A percentile compares a stretch with the other conserved stretches of the same genome.
Evolutionary conservation across 2,113 vertebrate species (phyloP).

Genomic region (Puntigrus tetrazona): DNA sequence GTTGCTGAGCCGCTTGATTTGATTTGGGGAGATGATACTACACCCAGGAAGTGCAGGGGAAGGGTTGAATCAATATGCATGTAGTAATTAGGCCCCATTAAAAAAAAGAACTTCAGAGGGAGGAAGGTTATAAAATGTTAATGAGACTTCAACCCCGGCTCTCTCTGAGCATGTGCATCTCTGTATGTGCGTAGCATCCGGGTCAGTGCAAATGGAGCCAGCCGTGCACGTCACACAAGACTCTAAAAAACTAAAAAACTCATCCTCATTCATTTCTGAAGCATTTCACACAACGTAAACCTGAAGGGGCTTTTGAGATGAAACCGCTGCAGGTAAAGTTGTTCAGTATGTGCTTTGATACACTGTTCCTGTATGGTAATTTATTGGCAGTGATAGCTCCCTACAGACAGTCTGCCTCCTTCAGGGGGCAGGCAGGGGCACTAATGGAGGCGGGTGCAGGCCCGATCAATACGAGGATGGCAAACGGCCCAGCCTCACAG

Average conservation of each 20-base stretch:
- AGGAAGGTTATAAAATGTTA: constrained; percentile 72
- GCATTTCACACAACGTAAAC: background rate
- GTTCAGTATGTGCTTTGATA: constrained; percentile 40
- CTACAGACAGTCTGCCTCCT: constrained; percentile 76
- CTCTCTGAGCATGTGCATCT: constrained; percentile 55
- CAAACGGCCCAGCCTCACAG: constrained; percentile 64
- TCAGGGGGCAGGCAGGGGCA: constrained; percentile 67
- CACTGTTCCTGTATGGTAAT: constrained; percentile 60
- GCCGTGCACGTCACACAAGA: background rate
- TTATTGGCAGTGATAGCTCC: constrained; percentile 64
- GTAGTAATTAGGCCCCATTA: constrained; percentile 71
- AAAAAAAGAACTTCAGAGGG: constrained; percentile 71
- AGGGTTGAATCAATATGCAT: constrained; percentile 70
- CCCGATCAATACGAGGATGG: constrained; percentile 72
- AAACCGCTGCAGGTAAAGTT: constrained; percentile 36
- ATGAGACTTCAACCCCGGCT: constrained; percentile 68
- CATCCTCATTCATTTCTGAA: background rate
- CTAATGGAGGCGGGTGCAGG: constrained; percentile 75
- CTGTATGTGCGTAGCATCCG: constrained; percentile 38
- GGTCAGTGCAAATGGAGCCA: constrained; percentile 29
- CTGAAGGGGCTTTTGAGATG: constrained; percentile 2
- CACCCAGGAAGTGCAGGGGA: constrained; percentile 62
- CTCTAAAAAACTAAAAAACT: background rate
- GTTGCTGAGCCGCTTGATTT: constrained; percentile 51
- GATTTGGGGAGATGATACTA: constrained; percentile 54